Evolutionary conservation across 92 coral and sea anemone genomes (phyloP), one percentile per base, ranked within the genome.

Genomic region (Phenganax subtilis): DNA sequence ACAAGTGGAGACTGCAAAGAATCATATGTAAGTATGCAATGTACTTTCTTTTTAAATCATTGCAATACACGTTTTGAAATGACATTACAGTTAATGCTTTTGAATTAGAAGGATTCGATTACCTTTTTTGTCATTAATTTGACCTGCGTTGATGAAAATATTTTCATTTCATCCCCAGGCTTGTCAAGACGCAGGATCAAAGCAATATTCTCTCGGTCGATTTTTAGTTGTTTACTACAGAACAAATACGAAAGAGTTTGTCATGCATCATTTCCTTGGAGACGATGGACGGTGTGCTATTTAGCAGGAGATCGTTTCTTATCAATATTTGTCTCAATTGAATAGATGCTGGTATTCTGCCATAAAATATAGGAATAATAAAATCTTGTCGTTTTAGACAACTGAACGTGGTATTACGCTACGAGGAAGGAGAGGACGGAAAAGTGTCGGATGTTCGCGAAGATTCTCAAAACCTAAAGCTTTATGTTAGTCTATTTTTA

Each of bases 381-480:
- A 59, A 59, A 14, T 14, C n/a, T 59, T 53, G 10, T 6, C 15
- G 58, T 54, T 75, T 55, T 55, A 76, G 81, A 58, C 17, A 9
- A 10, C 61, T 62, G 27, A 28, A 76, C 0, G 81, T 76, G 31
- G 12, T 16, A 76, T 31, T 76, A 55, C 8, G 12, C n/a, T 76
- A 76, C 57, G 69, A 76, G 51, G 69, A 7, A 27, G 55, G 71
- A 9, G 81, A 58, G 69, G 57, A 76, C 28, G 81, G 69, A 25
- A 57, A 53, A 27, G 69, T 58, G 6, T 60, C 81, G 9, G 54
- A 3, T 8, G 31, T 76, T 14, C 29, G 6, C 9, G 71, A 76
- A 76, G 25, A 58, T 0, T 6, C 61, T 10, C 4, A 30, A 8
- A 47, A 71, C 54, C 27, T 25, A 14, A 6, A 37, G 44, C 56